Evolutionary conservation across 2,113 vertebrate species (phyloP).

Genomic region (Lepus timidus): DNA sequence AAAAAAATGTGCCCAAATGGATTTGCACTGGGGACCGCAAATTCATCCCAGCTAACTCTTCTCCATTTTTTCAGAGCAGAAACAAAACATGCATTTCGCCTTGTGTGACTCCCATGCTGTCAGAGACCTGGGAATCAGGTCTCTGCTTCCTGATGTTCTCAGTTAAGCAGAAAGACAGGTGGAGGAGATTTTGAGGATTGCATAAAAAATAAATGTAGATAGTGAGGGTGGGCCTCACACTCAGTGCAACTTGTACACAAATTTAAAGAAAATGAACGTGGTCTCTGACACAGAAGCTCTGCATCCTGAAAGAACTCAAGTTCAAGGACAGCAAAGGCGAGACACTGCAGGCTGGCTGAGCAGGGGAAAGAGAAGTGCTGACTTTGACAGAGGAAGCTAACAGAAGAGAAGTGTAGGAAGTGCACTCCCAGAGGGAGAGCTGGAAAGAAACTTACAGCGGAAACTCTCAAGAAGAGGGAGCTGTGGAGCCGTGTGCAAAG

Average conservation of each 20-base stretch:
- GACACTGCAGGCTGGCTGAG: no score
- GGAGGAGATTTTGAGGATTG: not conserved
- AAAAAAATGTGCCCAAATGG: constrained; percentile 11
- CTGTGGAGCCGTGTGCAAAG: no score
- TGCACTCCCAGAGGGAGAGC: no score
- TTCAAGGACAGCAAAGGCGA: not conserved
- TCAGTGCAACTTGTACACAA: not conserved
- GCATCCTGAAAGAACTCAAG: not conserved
- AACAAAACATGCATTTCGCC: not conserved
- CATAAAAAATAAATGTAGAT: not conserved
- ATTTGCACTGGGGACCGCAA: not conserved
- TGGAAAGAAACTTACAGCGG: no score
- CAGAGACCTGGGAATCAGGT: not conserved
- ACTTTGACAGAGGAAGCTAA: no score
- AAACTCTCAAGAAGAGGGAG: no score
- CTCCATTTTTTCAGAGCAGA: not conserved
- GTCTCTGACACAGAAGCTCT: not conserved
- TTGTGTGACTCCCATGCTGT: not conserved
- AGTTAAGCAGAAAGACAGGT: not conserved
- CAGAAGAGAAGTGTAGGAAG: no score
- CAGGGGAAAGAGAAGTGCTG: no score
- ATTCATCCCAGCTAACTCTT: not conserved
- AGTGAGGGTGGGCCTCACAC: not conserved
- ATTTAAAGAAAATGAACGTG: not conserved
- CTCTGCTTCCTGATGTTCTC: not conserved